A percentile compares a stretch with the other conserved stretches of the same genome.
These are phyloP conservation scores for Pagetopsis macropterus DNA, from an alignment of 2,797 vertebrate species.

Conservation along the genomic window DNA sequence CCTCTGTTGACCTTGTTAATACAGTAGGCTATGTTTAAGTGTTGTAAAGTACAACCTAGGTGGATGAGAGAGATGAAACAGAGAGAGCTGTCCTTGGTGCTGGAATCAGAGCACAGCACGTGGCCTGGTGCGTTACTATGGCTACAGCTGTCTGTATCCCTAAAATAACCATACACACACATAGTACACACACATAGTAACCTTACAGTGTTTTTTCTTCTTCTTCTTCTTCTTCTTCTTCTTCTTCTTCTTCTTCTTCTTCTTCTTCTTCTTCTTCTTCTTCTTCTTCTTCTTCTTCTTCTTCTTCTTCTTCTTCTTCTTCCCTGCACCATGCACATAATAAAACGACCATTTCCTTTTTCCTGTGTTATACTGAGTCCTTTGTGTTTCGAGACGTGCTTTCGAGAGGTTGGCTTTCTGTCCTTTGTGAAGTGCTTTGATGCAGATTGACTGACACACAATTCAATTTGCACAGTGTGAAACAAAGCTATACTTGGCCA, in stretches of 20 bases:
- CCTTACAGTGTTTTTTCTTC: constrained; percentile 44
- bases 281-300: background rate
- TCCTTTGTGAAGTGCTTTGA: constrained; percentile 43
- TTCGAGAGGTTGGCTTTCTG: constrained; percentile 27
- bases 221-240: background rate
- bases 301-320: no score
- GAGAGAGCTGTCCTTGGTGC: constrained; percentile 55
- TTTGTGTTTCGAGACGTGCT: constrained; percentile 20
- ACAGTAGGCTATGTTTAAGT: background rate
- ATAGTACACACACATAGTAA: constrained; percentile 62
- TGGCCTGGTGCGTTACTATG: constrained; percentile 78
- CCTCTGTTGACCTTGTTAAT: constrained; percentile 15
- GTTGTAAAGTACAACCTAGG: background rate
- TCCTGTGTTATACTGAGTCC: background rate
- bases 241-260: background rate
- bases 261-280: background rate
- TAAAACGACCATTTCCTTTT: background rate
- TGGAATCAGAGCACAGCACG: constrained; percentile 70
- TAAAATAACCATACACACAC: constrained; percentile 76
- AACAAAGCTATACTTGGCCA: constrained; percentile 32
- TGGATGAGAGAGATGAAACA: constrained; percentile 19
- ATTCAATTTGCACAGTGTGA: constrained; percentile 59
- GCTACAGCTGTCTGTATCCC: constrained; percentile 78
- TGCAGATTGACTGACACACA: constrained; percentile 56
- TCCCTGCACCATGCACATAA: background rate